Percentiles rank a stretch among this genome's conserved stretches.
phyloP scores from a whole-genome alignment of 2,113 vertebrate genomes.

The Furnarius figulus region DNA sequence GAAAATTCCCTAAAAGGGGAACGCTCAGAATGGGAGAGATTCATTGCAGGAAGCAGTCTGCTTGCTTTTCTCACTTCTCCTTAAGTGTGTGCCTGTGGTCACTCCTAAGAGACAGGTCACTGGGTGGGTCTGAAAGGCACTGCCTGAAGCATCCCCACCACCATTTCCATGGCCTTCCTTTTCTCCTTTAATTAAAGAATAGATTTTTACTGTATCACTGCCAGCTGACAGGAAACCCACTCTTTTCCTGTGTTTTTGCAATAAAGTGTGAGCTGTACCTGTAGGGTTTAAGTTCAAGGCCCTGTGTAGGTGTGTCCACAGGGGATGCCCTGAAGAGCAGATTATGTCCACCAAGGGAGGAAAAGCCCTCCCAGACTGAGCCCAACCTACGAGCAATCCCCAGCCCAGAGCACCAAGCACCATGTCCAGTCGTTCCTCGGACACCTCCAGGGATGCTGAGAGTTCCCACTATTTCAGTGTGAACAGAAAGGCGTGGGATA shows the following conservation, averaged over 20 bases:
- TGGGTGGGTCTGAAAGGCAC: neutral
- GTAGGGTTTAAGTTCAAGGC: neutral
- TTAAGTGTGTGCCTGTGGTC: neutral
- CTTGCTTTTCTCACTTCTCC: neutral
- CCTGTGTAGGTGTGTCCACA: accelerated
- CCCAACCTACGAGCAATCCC: neutral
- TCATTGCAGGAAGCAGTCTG: neutral
- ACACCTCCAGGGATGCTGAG: neutral
- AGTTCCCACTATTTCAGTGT: neutral
- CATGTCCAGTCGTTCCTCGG: neutral
- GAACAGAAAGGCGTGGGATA: neutral
- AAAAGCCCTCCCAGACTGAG: neutral
- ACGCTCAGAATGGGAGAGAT: neutral
- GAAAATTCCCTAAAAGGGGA: neutral
- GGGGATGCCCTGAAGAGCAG: neutral
- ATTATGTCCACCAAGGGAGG: neutral
- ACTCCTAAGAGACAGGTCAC: accelerated
- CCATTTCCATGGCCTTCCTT: accelerated
- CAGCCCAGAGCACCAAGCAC: neutral
- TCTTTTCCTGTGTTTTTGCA: neutral
- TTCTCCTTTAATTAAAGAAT: neutral
- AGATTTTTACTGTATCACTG: neutral
- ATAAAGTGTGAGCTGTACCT: neutral
- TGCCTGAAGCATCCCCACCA: neutral
- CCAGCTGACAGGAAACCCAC: neutral